Base-by-base conservation (phyloP, 2,113 vertebrate species). In the Corvus hawaiiensis region DNA sequence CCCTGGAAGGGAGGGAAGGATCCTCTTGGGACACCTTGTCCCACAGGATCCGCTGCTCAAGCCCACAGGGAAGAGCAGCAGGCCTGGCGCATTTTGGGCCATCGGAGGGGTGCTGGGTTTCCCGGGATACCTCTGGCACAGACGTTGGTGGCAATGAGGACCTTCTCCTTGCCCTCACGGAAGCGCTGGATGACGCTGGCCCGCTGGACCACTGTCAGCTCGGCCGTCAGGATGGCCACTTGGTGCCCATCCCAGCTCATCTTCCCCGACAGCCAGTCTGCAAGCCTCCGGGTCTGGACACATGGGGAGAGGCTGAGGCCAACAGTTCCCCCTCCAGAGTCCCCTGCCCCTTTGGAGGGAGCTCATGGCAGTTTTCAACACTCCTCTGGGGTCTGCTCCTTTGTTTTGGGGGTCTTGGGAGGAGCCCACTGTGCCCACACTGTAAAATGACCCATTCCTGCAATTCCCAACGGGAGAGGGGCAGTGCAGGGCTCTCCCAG, bases 131-230 rank as follows among this genome's bases (percentile, higher is more conserved):
- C 98, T 97, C 98, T 97, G 37, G 98, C 98, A 1, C 98, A 98
- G 95, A 98, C 98, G 6, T 98, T 98, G 90, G 98, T 98, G 10
- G 98, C 98, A 7, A 98, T 97, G 7, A 98, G 98, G 13, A 98
- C 98, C 84, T 98, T 98, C 90, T 98, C 98, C 67, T 97, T 97
- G 13, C 98, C 98, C 0, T 98, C 96, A 0, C 98, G 98, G 39
- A 98, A 98, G 52, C 97, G 87, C 89, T 98, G 98, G 87, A 98
- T 98, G 84, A 98, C 59, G 2, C 78, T 16, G 3, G 98, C 98
- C 9, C 98, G 80, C 46, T 98, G 96, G 16, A 94, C 78, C 32
- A 98, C 98, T 0, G 96, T 93, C 86, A 98, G 97, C 55, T 98
- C 98, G 0, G 97, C 98, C 0, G 97, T 98, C 56, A 98, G 83